A percentile compares a stretch with the other conserved stretches of the same genome.
Evolutionary conservation across 2,888 invertebrate genomes (phyloP).

Genomic region (Latrodectus elegans): DNA sequence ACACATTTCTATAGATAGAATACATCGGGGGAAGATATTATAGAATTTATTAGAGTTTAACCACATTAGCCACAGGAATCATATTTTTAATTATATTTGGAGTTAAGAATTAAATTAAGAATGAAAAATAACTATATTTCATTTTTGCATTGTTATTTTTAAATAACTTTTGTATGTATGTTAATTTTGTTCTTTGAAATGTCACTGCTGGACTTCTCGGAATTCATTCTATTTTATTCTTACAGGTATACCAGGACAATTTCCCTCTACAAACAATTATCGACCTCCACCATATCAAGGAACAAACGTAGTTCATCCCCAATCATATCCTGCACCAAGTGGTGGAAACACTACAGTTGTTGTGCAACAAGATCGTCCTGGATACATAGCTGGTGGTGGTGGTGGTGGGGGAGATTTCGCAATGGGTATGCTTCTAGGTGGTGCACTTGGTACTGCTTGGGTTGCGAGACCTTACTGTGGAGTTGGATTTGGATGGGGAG

Average conservation of each 20-base stretch:
- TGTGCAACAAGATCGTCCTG: conserved; percentile 42
- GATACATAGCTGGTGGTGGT: conserved; percentile 32
- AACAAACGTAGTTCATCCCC: conserved; percentile 21
- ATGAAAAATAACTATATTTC: background rate
- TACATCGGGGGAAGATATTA: too few relatives aligned
- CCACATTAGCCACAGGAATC: too few relatives aligned
- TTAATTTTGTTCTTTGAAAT: background rate
- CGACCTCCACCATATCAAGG: conserved; percentile 33
- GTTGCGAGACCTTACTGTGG: conserved; percentile 16
- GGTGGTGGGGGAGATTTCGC: conserved; percentile 48
- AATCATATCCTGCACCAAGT: background rate
- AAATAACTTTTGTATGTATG: background rate
- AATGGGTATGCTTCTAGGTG: conserved; percentile 60
- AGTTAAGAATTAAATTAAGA: too few relatives aligned
- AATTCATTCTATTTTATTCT: background rate
- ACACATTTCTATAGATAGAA: too few relatives aligned
- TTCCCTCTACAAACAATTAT: conserved; percentile 18
- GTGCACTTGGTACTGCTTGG: conserved; percentile 56
- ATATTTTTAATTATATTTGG: too few relatives aligned
- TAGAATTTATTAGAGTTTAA: too few relatives aligned
- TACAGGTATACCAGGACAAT: conserved; percentile 42
- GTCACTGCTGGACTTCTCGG: background rate
- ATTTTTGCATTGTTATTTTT: background rate
- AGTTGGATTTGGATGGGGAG: conserved; percentile 24
- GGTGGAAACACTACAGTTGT: conserved; percentile 32